These are phyloP conservation scores for Periophthalmodon schlosseri DNA, from an alignment of 2,113 vertebrate genomes.

Conservation along the genomic window DNA sequence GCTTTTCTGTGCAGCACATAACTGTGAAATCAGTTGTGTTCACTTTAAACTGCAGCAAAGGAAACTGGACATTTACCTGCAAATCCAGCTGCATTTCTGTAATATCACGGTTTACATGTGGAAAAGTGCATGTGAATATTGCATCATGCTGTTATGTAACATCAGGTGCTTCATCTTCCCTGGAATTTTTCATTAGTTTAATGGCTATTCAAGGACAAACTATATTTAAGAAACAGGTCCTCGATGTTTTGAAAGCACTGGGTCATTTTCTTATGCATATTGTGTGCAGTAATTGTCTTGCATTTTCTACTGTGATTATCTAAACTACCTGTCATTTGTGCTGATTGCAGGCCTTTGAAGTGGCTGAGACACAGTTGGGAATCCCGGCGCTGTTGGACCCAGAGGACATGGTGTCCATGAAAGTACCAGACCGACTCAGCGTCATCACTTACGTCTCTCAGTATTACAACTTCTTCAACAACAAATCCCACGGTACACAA, in stretches of 20 bases:
- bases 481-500: slow-evolving; percentile 70
- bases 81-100: neutral
- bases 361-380: slow-evolving; percentile 91
- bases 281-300: neutral
- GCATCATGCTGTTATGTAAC: slow-evolving; percentile 23
- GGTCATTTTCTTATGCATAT: neutral
- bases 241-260: slow-evolving; percentile 25
- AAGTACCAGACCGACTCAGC: slow-evolving; percentile 92
- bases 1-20: neutral
- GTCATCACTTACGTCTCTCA: slow-evolving; percentile 97
- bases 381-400: slow-evolving; percentile 95
- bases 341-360: slow-evolving; percentile 85
- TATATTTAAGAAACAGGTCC: slow-evolving; percentile 11
- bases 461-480: slow-evolving; percentile 95
- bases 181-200: slow-evolving; percentile 36
- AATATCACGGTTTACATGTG: neutral
- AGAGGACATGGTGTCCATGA: slow-evolving; percentile 97
- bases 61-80: neutral
- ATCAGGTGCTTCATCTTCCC: slow-evolving; percentile 1
- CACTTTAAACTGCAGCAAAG: neutral
- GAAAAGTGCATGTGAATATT: neutral
- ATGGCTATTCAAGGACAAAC: slow-evolving; percentile 28
- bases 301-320: neutral
- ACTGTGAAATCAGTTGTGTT: neutral
- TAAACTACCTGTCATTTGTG: neutral